Percentiles rank a stretch among this genome's conserved stretches.
Conservation (phyloP, 2,797 vertebrate genomes). For the Melanogrammus aeglefinus region DNA sequence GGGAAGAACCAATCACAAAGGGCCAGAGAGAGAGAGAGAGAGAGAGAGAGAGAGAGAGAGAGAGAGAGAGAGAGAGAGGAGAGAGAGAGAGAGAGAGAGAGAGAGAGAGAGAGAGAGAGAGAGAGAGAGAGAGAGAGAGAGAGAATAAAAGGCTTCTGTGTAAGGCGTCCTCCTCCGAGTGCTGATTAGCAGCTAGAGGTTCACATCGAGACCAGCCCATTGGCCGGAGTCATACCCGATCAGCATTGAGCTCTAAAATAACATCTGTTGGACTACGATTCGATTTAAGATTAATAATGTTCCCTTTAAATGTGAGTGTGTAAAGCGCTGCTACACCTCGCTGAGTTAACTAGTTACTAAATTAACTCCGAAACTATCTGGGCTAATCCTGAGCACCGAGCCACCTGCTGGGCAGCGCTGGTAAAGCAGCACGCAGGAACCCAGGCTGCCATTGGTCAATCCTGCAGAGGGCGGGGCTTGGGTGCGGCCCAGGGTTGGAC, state of each 20-base stretch:
- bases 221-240: neutral
- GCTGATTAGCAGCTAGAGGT: neutral
- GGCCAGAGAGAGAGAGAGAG: no score
- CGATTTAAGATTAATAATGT: neutral
- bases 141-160: neutral
- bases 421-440: neutral
- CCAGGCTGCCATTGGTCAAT: constrained; percentile 54
- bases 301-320: neutral
- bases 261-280: neutral
- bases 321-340: neutral
- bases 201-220: no score
- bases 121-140: no score
- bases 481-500: constrained; percentile 90
- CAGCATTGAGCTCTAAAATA: neutral
- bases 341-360: neutral
- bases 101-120: no score
- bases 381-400: neutral
- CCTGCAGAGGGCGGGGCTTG: constrained; percentile 65
- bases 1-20: no score
- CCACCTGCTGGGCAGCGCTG: neutral
- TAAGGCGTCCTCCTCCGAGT: constrained; percentile 16
- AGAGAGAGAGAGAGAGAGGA: no score
- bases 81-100: no score
- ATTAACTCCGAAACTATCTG: neutral
- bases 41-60: no score